Percentiles rank a stretch among this genome's conserved stretches.
phyloP scores from a whole-genome alignment of 2,113 vertebrate species.

The Gymnogyps californianus region DNA sequence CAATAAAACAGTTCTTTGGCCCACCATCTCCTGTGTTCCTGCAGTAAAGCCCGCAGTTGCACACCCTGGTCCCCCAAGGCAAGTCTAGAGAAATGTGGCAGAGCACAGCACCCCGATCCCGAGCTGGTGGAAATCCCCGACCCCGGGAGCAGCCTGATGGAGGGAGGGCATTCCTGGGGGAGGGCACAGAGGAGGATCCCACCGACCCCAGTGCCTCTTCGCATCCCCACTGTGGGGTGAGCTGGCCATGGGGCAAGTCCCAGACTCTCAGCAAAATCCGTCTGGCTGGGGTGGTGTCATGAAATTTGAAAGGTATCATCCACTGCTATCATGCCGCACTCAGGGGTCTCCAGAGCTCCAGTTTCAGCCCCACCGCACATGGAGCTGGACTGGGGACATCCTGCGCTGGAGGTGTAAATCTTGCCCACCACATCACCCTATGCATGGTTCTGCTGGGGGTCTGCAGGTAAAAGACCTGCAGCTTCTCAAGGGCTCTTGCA shows the following conservation, averaged over 20 bases:
- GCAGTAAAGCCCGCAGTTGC: neutral
- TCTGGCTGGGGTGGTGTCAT: rapidly evolving
- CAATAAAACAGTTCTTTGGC: neutral
- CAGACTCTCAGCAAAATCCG: neutral
- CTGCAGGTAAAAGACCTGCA: neutral
- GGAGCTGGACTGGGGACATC: neutral
- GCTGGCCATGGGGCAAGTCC: neutral
- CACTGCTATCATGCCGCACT: rapidly evolving
- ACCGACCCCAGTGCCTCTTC: neutral
- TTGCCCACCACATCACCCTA: neutral
- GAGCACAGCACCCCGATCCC: neutral
- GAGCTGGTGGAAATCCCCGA: neutral
- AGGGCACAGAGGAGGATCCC: neutral
- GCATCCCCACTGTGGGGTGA: neutral
- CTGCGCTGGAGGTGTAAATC: neutral
- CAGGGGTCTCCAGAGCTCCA: neutral
- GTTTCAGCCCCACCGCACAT: neutral
- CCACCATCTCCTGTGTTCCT: neutral
- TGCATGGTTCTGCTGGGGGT: neutral
- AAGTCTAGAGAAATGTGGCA: neutral
- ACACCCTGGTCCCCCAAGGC: neutral
- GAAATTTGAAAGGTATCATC: too few species aligned
- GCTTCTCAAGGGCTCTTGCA: neutral
- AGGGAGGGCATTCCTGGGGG: neutral
- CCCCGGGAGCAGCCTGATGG: neutral